These are phyloP conservation scores for Pyrocoelia pectoralis DNA, from an alignment of 2,888 invertebrate species.

Conservation along the genomic window DNA sequence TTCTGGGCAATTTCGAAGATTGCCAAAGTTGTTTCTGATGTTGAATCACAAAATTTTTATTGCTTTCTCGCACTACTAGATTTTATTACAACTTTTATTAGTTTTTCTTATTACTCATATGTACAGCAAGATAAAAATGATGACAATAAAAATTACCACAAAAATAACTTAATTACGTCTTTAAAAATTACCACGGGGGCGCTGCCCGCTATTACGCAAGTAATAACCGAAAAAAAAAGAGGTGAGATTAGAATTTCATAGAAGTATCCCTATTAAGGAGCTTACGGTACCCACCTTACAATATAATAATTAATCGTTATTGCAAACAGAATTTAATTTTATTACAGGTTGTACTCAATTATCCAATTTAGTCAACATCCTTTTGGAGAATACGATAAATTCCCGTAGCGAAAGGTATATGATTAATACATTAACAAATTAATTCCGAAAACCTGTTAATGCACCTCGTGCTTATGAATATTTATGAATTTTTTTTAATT, in stretches of 20 bases:
- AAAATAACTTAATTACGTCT: constrained; percentile 13
- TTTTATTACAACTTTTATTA: constrained; percentile 24
- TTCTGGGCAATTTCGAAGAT: constrained; percentile 21
- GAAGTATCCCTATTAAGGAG: not conserved
- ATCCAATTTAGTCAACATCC: too few relatives aligned
- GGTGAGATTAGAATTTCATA: not conserved
- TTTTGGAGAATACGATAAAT: too few relatives aligned
- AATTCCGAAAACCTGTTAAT: too few relatives aligned
- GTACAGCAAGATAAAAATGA: constrained; percentile 23
- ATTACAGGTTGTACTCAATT: too few relatives aligned
- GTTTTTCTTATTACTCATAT: constrained; percentile 28
- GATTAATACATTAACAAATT: too few relatives aligned
- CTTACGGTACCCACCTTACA: too few relatives aligned
- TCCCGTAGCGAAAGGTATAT: too few relatives aligned
- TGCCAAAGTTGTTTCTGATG: constrained; percentile 26
- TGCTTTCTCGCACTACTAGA: constrained; percentile 21
- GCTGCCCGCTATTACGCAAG: not conserved
- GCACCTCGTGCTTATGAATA: too few relatives aligned
- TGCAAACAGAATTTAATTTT: not conserved
- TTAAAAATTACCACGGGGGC: constrained; percentile 16
- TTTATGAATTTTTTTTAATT: too few relatives aligned
- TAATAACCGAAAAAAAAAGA: not conserved
- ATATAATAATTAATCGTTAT: too few relatives aligned
- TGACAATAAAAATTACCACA: constrained; percentile 21
- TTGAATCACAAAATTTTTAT: constrained; percentile 29